These are phyloP conservation scores for Campylomormyrus numenius DNA, from an alignment of 2,113 vertebrate species.

Conservation along the genomic window DNA sequence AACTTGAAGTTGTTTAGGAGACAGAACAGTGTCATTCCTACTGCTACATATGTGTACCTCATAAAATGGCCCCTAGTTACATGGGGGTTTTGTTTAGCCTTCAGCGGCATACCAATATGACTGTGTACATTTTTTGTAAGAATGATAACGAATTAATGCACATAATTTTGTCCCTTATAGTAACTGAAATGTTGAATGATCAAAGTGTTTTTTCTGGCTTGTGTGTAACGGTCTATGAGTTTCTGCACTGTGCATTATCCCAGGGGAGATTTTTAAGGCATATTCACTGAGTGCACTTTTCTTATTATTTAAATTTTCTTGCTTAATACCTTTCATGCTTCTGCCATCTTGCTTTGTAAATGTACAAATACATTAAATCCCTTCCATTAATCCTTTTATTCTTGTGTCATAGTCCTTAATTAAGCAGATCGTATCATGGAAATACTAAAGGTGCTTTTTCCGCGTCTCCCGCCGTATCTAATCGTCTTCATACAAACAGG, in stretches of 20 bases:
- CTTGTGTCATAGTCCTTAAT: background rate
- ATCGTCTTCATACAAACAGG: background rate
- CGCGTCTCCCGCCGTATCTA: background rate
- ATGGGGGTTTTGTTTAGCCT: background rate
- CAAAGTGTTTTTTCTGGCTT: background rate
- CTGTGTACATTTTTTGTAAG: background rate
- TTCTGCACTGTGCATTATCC: background rate
- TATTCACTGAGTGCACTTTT: background rate
- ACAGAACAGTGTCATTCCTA: background rate
- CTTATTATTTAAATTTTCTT: background rate
- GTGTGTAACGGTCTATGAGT: too few relatives aligned
- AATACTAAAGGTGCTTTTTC: background rate
- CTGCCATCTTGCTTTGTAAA: background rate
- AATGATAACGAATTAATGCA: background rate
- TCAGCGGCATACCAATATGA: background rate
- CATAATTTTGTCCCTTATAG: background rate
- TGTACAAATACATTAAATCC: background rate
- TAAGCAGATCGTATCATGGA: background rate
- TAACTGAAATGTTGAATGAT: background rate
- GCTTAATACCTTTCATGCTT: background rate
- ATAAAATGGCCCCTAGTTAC: background rate
- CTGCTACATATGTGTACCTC: background rate
- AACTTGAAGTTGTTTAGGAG: background rate
- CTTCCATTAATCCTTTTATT: background rate
- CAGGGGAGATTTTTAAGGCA: background rate